These are phyloP conservation scores for Papilio demoleus DNA, from an alignment of 2,888 invertebrate species.

Conservation along the genomic window DNA sequence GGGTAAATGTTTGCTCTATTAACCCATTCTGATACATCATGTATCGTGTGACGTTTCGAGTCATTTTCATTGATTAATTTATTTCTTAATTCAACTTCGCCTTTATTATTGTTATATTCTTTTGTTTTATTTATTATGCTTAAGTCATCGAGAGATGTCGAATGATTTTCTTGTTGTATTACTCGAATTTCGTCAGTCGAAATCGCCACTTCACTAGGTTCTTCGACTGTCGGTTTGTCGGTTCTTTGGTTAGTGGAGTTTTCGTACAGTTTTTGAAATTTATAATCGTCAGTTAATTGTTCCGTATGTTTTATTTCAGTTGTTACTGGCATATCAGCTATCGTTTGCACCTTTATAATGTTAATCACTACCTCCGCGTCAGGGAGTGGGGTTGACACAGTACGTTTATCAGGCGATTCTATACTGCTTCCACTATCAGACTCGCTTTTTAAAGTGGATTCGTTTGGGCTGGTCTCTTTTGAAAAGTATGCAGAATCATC, in stretches of 20 bases:
- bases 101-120: constrained; percentile 45
- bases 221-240: constrained; percentile 26
- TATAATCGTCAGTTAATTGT: constrained; percentile 72
- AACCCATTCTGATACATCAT: constrained; percentile 71
- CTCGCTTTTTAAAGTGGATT: constrained; percentile 68
- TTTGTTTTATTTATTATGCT: constrained; percentile 42
- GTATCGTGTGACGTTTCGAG: constrained; percentile 69
- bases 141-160: constrained; percentile 51
- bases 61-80: constrained; percentile 52
- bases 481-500: constrained; percentile 72
- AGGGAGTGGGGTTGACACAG: constrained; percentile 28
- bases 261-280: constrained; percentile 63
- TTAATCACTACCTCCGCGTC: constrained; percentile 31
- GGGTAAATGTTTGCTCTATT: constrained; percentile 85
- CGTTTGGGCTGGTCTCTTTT: constrained; percentile 74
- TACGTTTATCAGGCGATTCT: constrained; percentile 53
- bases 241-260: constrained; percentile 43
- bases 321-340: constrained; percentile 21
- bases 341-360: constrained; percentile 34
- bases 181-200: neutral
- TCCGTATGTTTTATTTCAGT: constrained; percentile 47
- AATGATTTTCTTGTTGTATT: constrained; percentile 13
- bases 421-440: constrained; percentile 67
- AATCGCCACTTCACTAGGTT: neutral
- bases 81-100: constrained; percentile 53